phyloP scores from a whole-genome alignment of 2,888 invertebrate species.

The Mamestra brassicae region DNA sequence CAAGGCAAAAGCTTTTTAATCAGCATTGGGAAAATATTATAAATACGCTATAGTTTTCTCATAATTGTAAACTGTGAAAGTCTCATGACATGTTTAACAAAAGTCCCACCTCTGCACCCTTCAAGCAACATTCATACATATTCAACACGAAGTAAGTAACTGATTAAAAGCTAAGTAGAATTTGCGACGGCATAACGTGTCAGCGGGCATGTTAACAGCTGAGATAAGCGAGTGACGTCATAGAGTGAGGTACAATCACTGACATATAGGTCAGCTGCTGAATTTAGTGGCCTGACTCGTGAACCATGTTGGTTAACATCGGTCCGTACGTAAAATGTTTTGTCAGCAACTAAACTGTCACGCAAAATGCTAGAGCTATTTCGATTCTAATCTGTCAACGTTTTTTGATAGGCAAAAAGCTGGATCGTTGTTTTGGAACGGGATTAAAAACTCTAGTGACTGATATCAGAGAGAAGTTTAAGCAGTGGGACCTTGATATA shows the following conservation, averaged over 20 bases:
- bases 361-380: conserved; percentile 28
- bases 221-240: conserved; percentile 59
- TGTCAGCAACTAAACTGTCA: conserved; percentile 29
- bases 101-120: neutral
- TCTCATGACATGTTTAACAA: neutral
- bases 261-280: conserved; percentile 55
- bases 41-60: neutral
- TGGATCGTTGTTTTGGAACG: neutral
- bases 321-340: conserved; percentile 37
- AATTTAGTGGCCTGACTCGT: conserved; percentile 37
- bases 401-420: neutral
- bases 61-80: neutral
- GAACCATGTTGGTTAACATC: conserved; percentile 27
- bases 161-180: conserved; percentile 56
- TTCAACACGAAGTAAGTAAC: conserved; percentile 33
- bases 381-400: conserved; percentile 46
- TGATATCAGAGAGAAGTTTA: neutral
- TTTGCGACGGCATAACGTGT: conserved; percentile 42
- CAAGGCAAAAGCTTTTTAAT: no score
- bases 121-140: conserved; percentile 4
- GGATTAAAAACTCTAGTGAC: neutral
- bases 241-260: conserved; percentile 20
- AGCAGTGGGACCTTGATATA: neutral
- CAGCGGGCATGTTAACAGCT: conserved; percentile 48
- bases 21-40: no score